These are phyloP conservation scores for Drosophila pseudotakahashii DNA, from an alignment of 2,888 invertebrate genomes.

Conservation along the genomic window DNA sequence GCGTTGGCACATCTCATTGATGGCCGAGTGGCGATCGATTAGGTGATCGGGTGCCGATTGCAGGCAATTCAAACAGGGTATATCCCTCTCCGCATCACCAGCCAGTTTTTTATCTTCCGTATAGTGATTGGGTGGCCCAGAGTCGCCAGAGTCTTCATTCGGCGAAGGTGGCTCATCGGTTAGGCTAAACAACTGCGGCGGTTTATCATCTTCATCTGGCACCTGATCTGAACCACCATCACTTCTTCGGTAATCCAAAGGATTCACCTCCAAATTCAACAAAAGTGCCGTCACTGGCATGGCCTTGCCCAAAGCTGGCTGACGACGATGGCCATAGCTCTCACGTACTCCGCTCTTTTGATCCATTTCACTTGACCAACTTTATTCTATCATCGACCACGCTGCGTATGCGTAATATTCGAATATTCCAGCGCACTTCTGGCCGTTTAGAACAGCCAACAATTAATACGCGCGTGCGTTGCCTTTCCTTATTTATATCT, in stretches of 20 bases:
- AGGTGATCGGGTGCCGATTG: slow-evolving; percentile 54
- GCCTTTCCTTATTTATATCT: slow-evolving; percentile 84
- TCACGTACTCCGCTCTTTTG: slow-evolving; percentile 35
- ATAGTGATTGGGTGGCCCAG: slow-evolving; percentile 27
- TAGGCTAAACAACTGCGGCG: slow-evolving; percentile 75
- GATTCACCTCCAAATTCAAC: slow-evolving; percentile 67
- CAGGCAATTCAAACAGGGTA: slow-evolving; percentile 76
- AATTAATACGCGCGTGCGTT: slow-evolving; percentile 80
- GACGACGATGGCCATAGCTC: slow-evolving; percentile 79
- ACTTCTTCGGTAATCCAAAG: slow-evolving; percentile 41
- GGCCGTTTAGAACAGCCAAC: slow-evolving; percentile 66
- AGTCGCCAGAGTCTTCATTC: slow-evolving; percentile 34
- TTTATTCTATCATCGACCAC: slow-evolving; percentile 28
- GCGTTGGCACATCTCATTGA: slow-evolving; percentile 81
- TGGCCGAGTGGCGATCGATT: slow-evolving; percentile 44
- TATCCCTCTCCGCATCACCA: slow-evolving; percentile 52
- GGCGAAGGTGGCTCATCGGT: slow-evolving; percentile 59
- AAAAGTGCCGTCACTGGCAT: slow-evolving; percentile 83
- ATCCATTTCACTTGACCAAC: slow-evolving; percentile 31
- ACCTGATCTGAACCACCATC: slow-evolving; percentile 37
- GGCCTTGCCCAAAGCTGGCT: slow-evolving; percentile 82
- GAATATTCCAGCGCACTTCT: slow-evolving; percentile 39
- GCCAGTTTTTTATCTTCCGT: slow-evolving; percentile 32
- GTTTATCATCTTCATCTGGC: slow-evolving; percentile 67
- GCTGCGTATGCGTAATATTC: slow-evolving; percentile 57